Percentiles rank a stretch among this genome's conserved stretches.
Conservation (phyloP, 2,797 vertebrate genomes). For the Pogoniulus pusillus region DNA sequence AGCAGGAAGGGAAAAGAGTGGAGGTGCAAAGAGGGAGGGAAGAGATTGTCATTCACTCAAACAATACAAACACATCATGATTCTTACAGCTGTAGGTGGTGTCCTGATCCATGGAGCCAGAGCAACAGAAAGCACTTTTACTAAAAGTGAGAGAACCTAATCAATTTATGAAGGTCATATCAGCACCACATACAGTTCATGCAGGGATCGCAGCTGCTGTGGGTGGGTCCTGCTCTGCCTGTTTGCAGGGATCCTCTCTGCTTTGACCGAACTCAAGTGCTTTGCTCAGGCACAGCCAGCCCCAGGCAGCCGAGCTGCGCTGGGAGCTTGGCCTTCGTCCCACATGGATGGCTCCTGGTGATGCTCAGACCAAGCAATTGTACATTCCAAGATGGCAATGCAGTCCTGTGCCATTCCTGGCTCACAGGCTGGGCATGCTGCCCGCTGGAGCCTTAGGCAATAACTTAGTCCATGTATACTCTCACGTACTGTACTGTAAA, state of each 20-base stretch:
- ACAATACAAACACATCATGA: background rate
- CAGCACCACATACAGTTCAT: conserved; percentile 25
- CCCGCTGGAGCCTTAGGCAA: conserved; percentile 59
- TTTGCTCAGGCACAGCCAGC: background rate
- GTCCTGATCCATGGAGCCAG: conserved; percentile 29
- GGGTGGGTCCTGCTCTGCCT: background rate
- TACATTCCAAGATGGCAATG: conserved; percentile 58
- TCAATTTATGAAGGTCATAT: background rate
- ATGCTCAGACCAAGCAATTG: background rate
- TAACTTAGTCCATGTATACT: conserved; percentile 36
- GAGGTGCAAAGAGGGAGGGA: background rate
- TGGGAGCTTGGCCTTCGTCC: background rate
- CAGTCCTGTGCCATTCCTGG: conserved; percentile 14
- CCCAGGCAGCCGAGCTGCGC: background rate
- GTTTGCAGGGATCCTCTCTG: background rate
- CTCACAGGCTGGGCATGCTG: background rate
- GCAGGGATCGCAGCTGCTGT: background rate
- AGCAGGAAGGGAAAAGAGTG: background rate
- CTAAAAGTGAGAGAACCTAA: background rate
- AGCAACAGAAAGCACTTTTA: conserved; percentile 71
- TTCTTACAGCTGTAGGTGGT: conserved; percentile 63
- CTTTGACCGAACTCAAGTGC: background rate
- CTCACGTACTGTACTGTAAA: conserved; percentile 30
- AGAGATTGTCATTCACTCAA: background rate
- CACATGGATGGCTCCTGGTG: background rate